Conservation (phyloP, 1,140 invertebrate species). For the Macrocentrus cingulum region DNA sequence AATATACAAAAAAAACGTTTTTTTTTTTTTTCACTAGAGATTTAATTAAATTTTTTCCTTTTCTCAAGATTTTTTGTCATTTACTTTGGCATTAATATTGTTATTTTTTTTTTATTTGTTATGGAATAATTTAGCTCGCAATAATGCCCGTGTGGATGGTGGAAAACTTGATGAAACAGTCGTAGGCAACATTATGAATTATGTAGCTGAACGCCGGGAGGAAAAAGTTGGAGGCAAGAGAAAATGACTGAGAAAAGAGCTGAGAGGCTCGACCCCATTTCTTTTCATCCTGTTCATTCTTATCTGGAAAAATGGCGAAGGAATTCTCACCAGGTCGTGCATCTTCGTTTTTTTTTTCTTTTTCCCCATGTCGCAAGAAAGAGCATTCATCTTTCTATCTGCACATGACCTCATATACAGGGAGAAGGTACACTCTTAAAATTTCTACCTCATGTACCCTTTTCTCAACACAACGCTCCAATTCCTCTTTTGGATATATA, state of each 20-base stretch:
- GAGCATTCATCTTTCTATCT: slow-evolving; percentile 12
- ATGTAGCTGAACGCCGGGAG: not conserved
- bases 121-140: too few species aligned
- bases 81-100: too few species aligned
- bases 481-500: slow-evolving; percentile 13
- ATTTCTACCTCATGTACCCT: not conserved
- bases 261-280: slow-evolving; percentile 9
- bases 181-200: not conserved
- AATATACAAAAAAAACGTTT: too few species aligned
- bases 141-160: too few species aligned
- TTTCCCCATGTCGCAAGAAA: slow-evolving; percentile 13
- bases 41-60: too few species aligned
- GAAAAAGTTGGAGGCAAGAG: not conserved
- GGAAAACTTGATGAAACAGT: too few species aligned
- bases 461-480: slow-evolving; percentile 12
- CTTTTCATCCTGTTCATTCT: slow-evolving; percentile 21
- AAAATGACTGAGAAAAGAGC: not conserved
- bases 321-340: slow-evolving; percentile 5
- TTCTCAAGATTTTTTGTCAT: too few species aligned
- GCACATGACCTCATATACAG: not conserved
- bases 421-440: not conserved
- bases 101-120: too few species aligned
- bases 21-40: too few species aligned
- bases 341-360: slow-evolving; percentile 8
- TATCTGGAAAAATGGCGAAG: slow-evolving; percentile 18